Evolutionary conservation across 2,888 invertebrate species (phyloP).

Genomic region (Anarsia innoxiella): DNA sequence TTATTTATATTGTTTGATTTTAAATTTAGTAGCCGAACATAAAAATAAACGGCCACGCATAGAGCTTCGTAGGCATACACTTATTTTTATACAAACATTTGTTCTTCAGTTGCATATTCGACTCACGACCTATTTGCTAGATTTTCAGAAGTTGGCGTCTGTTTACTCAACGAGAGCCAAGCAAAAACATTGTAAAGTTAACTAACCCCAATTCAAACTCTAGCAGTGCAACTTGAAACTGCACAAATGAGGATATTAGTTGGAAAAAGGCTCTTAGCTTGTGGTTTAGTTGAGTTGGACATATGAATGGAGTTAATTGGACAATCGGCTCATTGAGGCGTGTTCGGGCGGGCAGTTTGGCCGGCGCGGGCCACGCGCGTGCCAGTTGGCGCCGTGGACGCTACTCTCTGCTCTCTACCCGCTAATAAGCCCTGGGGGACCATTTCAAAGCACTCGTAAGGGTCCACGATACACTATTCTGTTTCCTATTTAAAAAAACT

Average conservation of each 20-base stretch:
- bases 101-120: too few relatives aligned
- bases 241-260: slow-evolving; percentile 44
- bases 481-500: too few relatives aligned
- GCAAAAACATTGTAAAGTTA: not conserved
- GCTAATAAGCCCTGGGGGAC: slow-evolving; percentile 46
- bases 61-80: too few relatives aligned
- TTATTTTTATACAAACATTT: not conserved
- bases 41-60: not conserved
- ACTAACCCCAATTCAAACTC: not conserved
- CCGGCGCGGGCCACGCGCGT: slow-evolving; percentile 38
- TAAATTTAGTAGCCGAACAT: not conserved
- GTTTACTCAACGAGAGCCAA: too few relatives aligned
- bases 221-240: slow-evolving; percentile 21
- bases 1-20: slow-evolving; percentile 5
- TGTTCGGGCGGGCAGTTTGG: slow-evolving; percentile 56
- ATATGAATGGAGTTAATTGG: slow-evolving; percentile 70
- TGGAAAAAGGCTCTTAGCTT: slow-evolving; percentile 37
- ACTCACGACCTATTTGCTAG: too few relatives aligned
- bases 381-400: slow-evolving; percentile 69
- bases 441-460: slow-evolving; percentile 26
- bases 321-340: slow-evolving; percentile 61
- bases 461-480: not conserved
- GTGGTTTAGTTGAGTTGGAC: slow-evolving; percentile 36
- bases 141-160: too few relatives aligned
- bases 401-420: slow-evolving; percentile 29